These are phyloP conservation scores for Brachylomia viminalis DNA, from an alignment of 2,888 invertebrate species.

Conservation along the genomic window DNA sequence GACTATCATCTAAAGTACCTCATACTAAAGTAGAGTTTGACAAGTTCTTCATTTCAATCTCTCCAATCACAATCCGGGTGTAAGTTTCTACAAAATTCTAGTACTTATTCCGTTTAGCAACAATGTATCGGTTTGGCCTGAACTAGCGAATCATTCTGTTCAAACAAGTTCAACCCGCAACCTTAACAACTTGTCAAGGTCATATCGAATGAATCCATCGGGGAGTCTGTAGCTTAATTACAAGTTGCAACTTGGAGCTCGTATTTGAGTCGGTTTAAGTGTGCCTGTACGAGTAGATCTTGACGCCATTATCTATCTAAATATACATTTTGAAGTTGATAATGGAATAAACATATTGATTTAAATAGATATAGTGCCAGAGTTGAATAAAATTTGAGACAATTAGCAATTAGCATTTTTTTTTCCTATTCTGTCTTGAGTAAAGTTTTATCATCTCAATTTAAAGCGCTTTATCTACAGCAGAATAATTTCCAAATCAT, in stretches of 20 bases:
- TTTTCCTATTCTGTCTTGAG: too few species aligned
- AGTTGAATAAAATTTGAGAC: neutral
- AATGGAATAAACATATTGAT: neutral
- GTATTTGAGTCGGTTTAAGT: constrained; percentile 3
- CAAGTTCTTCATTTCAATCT: neutral
- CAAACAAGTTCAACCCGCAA: constrained; percentile 18
- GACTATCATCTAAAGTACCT: neutral
- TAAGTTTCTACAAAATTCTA: neutral
- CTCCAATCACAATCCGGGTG: neutral
- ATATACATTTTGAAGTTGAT: neutral
- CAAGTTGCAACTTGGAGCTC: constrained; percentile 6
- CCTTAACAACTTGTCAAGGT: constrained; percentile 35
- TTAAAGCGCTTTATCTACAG: neutral
- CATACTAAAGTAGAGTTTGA: neutral
- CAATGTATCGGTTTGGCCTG: constrained; percentile 3
- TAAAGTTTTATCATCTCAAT: neutral
- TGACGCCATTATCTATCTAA: neutral
- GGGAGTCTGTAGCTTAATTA: neutral
- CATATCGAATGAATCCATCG: neutral
- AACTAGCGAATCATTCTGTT: constrained; percentile 25
- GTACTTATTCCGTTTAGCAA: neutral
- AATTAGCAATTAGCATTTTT: too few species aligned
- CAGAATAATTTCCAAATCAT: neutral
- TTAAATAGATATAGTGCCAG: neutral
- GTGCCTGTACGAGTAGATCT: neutral